These are phyloP conservation scores for Apotomis betuletana DNA, from an alignment of 2,888 invertebrate genomes.

Conservation along the genomic window DNA sequence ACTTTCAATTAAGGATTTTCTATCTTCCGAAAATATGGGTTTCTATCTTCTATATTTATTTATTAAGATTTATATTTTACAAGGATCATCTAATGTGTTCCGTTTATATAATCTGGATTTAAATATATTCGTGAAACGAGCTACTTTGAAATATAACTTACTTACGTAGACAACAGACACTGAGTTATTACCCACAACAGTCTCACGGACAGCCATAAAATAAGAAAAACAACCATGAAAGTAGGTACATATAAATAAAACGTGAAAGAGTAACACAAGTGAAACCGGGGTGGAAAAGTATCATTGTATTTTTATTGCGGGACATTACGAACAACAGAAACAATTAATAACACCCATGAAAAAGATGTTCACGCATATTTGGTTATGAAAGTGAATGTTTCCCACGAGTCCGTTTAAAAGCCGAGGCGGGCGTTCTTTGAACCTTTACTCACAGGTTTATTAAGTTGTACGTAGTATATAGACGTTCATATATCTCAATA, in stretches of 20 bases:
- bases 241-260: neutral
- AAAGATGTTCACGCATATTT: conserved; percentile 30
- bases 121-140: too few relatives aligned
- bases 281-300: conserved; percentile 13
- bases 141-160: too few relatives aligned
- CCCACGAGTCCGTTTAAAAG: conserved; percentile 19
- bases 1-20: too few relatives aligned
- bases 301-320: conserved; percentile 19
- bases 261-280: neutral
- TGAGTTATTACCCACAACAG: too few relatives aligned
- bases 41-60: too few relatives aligned
- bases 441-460: conserved; percentile 15
- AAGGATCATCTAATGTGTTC: too few relatives aligned
- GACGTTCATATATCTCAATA: neutral
- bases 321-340: conserved; percentile 17
- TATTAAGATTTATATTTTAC: too few relatives aligned
- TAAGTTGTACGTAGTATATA: neutral
- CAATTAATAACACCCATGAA: conserved; percentile 21
- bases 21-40: too few relatives aligned
- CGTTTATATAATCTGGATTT: too few relatives aligned
- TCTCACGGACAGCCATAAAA: too few relatives aligned
- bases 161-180: too few relatives aligned
- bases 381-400: conserved; percentile 38
- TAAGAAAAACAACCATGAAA: too few relatives aligned
- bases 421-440: conserved; percentile 14